These are phyloP conservation scores for Etheostoma cragini DNA, from an alignment of 2,113 vertebrate species.

Conservation along the genomic window DNA sequence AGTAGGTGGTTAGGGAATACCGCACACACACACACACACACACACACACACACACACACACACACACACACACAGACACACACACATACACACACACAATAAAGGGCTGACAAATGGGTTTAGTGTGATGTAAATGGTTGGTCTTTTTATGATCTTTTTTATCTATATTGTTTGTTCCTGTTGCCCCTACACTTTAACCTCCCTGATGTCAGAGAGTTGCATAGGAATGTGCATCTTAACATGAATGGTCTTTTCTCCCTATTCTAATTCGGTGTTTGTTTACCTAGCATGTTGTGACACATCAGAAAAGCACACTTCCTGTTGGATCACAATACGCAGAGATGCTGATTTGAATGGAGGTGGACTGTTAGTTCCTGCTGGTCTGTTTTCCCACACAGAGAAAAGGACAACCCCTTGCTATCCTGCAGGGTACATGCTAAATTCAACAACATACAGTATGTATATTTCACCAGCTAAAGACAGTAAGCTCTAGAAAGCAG, in stretches of 20 bases:
- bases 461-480: not conserved
- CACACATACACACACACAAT: slow-evolving; percentile 19
- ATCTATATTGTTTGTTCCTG: slow-evolving; percentile 63
- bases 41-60: slow-evolving; percentile 35
- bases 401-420: not conserved
- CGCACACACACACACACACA: not conserved
- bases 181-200: slow-evolving; percentile 39
- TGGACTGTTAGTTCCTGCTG: slow-evolving; percentile 23
- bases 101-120: slow-evolving; percentile 56
- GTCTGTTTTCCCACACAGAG: slow-evolving; percentile 3
- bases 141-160: slow-evolving; percentile 37
- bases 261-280: slow-evolving; percentile 15
- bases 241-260: not conserved
- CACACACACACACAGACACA: slow-evolving; percentile 40
- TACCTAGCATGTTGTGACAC: not conserved
- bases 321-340: not conserved
- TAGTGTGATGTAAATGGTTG: slow-evolving; percentile 70
- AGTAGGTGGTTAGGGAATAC: slow-evolving; percentile 38
- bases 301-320: not conserved
- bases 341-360: slow-evolving; percentile 22
- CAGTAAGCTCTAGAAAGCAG: not conserved
- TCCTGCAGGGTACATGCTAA: not conserved
- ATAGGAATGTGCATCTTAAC: not conserved
- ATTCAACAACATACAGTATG: not conserved
- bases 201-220: not conserved